Percentiles rank a stretch among this genome's conserved stretches.
These are phyloP conservation scores for Mesochorus sp. DNA, from an alignment of 2,888 invertebrate species.

Conservation along the genomic window DNA sequence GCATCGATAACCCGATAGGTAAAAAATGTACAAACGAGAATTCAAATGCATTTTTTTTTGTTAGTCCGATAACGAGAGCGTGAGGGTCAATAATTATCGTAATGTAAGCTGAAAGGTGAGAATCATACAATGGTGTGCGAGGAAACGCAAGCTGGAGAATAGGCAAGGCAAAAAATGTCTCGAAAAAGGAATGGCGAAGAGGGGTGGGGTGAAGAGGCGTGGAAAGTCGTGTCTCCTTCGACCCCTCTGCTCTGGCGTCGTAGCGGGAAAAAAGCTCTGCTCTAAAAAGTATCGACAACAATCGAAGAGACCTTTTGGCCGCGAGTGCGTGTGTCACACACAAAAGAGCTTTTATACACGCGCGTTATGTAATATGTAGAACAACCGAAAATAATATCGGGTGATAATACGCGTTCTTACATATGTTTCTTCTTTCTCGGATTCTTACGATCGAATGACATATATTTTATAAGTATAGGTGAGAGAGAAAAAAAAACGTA, in stretches of 20 bases:
- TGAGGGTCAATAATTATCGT: not conserved
- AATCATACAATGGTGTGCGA: not conserved
- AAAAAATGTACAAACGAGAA: too few species aligned
- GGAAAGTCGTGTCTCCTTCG: constrained; percentile 22
- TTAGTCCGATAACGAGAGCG: not conserved
- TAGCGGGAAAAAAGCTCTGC: constrained; percentile 44
- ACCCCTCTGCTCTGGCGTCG: constrained; percentile 9
- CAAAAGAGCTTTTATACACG: not conserved
- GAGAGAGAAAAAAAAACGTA: too few species aligned
- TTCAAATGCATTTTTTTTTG: not conserved
- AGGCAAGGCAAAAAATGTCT: too few species aligned
- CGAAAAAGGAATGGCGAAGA: not conserved
- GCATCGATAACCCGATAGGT: too few species aligned
- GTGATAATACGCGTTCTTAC: not conserved
- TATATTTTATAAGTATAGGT: too few species aligned
- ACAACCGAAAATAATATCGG: constrained; percentile 9
- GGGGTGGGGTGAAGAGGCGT: constrained; percentile 45
- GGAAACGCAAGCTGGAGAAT: not conserved
- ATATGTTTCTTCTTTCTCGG: too few species aligned
- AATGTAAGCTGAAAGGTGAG: not conserved
- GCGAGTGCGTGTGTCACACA: not conserved
- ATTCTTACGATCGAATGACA: too few species aligned
- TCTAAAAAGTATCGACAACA: constrained; percentile 60
- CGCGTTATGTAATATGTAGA: constrained; percentile 31
- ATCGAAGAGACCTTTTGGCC: constrained; percentile 26